A percentile compares a stretch with the other conserved stretches of the same genome.
Conservation (phyloP, 2,797 vertebrate species). For the Dipus sagitta region DNA sequence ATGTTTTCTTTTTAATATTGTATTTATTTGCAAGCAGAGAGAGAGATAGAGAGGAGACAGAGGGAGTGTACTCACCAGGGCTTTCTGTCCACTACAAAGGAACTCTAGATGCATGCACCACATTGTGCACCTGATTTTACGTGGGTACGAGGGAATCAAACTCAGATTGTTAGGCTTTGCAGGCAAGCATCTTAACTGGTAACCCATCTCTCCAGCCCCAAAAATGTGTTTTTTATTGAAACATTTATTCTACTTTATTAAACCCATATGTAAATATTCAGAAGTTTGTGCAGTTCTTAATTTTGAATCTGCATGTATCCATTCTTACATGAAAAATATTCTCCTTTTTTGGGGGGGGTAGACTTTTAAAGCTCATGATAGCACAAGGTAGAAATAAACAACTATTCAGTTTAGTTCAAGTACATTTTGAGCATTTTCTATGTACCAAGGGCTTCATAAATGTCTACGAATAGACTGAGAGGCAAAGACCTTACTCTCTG, state of each 20-base stretch:
- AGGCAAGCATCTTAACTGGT: no score
- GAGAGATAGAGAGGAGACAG: no score
- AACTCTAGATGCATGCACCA: no score
- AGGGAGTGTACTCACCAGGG: no score
- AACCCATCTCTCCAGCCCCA: no score
- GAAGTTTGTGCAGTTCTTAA: neutral
- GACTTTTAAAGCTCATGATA: conserved; percentile 1
- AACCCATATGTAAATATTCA: neutral
- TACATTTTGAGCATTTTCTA: neutral
- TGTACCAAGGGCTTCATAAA: neutral
- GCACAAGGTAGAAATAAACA: conserved; percentile 36
- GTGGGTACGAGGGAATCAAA: no score
- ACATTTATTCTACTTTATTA: conserved; percentile 19
- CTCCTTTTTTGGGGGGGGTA: neutral
- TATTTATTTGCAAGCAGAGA: no score
- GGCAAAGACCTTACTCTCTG: neutral
- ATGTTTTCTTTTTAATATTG: no score
- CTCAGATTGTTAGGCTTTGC: no score
- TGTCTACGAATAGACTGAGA: neutral
- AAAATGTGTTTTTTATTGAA: neutral
- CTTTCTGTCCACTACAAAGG: no score
- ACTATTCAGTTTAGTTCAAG: conserved; percentile 32
- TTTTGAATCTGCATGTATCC: neutral
- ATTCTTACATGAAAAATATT: neutral
- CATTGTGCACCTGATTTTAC: no score